Evolutionary conservation across 37 sponge, comb jelly and placozoan species (phyloP), one percentile per base, ranked within the genome.

Genomic region (Diacarnus erythraeanus): DNA sequence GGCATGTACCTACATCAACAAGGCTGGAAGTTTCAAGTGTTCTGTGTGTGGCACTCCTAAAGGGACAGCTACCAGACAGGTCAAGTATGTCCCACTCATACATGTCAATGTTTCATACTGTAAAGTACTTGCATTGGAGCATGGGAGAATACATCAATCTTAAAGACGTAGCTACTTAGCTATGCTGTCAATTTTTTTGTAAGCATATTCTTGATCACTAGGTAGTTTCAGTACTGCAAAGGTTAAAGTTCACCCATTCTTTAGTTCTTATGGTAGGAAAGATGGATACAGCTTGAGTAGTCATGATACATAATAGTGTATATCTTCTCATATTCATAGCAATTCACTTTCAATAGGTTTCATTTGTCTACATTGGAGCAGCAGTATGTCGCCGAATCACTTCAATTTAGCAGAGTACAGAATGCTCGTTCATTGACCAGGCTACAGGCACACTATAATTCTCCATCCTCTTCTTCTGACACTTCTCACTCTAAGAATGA

Each of bases 1-100:
- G 23, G 39, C 82, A 2, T 87, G 87, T 56, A 87, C 87, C 1
- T 81, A 69, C 29, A 69, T 80, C n/a, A 87, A 87, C 59, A 81
- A 75, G 56, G 58, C 80, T 54, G 74, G 68, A 15, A 76, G 77
- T 36, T 87, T 76, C 63, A 87, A 87, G 40, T 87, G 87, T 42
- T 60, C 37, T 15, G 60, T 75, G 18, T 87, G 87, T 59, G 77
- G 77, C 2, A 87, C 87, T 30, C 76, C 82, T 10, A 87, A 81
- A 41, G 87, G 87, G 70, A 87, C 87, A 29, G 82, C 87, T 1
- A 87, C 87, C 8, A 67, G 87, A 70, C 87, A 87, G 60, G 68
- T 69, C 42, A 87, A 87, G 87, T 87, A 42, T 61, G 30, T 61
- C 64, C 4, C n/a, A n/a, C n/a, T n/a, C n/a, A n/a, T n/a, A n/a